Evolutionary conservation across 2,797 vertebrate genomes (phyloP), one percentile per base, ranked within the genome.

Genomic region (Euthynnus affinis): DNA sequence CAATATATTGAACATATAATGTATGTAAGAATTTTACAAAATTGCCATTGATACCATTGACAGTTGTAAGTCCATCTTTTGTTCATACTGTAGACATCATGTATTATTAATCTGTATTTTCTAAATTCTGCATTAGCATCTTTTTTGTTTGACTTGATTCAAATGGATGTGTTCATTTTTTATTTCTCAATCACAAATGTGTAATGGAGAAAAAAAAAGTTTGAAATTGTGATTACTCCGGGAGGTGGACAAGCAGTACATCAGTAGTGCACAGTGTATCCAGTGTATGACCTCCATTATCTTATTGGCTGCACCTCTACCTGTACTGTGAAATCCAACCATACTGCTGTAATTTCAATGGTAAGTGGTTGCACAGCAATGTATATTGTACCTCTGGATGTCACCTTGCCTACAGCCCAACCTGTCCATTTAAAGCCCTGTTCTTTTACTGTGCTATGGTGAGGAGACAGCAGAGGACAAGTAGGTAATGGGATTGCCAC

Each of bases 401-500:
- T 92, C 88, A 88, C 84, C 87, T 85, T 83, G 89, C 78, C 87
- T 62, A 65, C 58, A 81, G 80, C 76, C 70, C 69, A 83, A 78
- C 70, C 87, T 87, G 81, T 92, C 88, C 79, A 64, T 76, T 86
- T 71, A 86, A 78, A 84, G 82, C 55, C 62, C 69, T 32, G 79
- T 71, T 84, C 68, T 71, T 71, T 70, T 9, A 60, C 74, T 25
- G 17, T 70, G 60, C 77, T 64, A 57, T 74, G 58, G 71, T 25
- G 84, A 72, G 53, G 78, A 87, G 91, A 93, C 90, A 90, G 85
- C 78, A 76, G 76, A 88, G 87, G 88, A 92, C 90, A 88, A 68
- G 87, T 75, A 64, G 81, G 87, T 94, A 94, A 94, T 92, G 84
- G 89, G 84, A 78, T 84, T 94, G 91, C 91, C 86, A 84, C 86